Percentiles rank a stretch among this genome's conserved stretches.
Conservation (phyloP, 2,888 invertebrate genomes). For the Entomobrya multifasciata region DNA sequence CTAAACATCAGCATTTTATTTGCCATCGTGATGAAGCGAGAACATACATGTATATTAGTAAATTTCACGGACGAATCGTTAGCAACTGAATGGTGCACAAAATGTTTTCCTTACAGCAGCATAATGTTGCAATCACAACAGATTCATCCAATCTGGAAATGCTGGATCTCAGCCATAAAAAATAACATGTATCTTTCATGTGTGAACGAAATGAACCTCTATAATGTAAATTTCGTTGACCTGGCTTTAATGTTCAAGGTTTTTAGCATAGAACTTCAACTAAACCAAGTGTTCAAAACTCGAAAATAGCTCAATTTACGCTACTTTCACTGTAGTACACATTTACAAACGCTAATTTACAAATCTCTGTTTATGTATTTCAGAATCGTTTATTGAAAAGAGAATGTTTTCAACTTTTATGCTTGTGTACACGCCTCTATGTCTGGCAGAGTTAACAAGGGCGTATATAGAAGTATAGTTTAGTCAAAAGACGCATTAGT, state of each 20-base stretch:
- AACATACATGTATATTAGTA: too few relatives aligned
- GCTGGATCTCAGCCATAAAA: conserved; percentile 62
- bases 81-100: too few relatives aligned
- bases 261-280: conserved; percentile 28
- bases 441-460: conserved; percentile 25
- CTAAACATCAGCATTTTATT: background rate
- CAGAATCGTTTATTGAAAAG: background rate
- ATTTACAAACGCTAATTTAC: background rate
- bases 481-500: too few relatives aligned
- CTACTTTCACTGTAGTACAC: background rate
- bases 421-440: conserved; percentile 24
- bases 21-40: background rate
- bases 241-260: conserved; percentile 59
- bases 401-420: background rate
- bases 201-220: conserved; percentile 11
- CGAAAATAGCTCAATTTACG: too few relatives aligned
- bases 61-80: too few relatives aligned
- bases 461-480: too few relatives aligned
- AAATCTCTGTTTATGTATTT: background rate
- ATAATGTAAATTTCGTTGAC: conserved; percentile 58
- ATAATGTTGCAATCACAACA: too few relatives aligned
- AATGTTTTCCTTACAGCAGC: too few relatives aligned
- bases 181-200: background rate
- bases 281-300: too few relatives aligned
- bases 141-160: conserved; percentile 60